Conservation (phyloP, 2,797 vertebrate genomes). For the Scarus forsteni region DNA sequence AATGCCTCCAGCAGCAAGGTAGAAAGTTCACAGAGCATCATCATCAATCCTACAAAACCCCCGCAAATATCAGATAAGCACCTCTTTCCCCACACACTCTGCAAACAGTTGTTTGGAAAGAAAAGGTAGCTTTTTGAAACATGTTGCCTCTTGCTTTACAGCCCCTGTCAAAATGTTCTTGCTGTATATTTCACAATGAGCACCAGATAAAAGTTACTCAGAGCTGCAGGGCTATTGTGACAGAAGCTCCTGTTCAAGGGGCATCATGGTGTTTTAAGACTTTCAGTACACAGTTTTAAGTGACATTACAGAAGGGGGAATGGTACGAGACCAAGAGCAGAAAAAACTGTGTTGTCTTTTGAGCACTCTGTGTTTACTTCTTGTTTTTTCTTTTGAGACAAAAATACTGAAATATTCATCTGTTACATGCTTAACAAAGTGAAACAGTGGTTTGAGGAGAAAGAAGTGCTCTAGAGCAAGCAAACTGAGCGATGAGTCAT, state of each 20-base stretch:
- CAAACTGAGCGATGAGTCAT: neutral
- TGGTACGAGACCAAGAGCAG: neutral
- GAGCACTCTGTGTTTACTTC: neutral
- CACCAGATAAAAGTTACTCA: neutral
- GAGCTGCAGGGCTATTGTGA: neutral
- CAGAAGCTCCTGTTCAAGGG: too few relatives aligned
- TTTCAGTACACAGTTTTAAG: neutral
- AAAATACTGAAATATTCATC: conserved; percentile 1
- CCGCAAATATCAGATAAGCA: too few relatives aligned
- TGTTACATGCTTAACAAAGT: neutral
- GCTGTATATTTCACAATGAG: neutral
- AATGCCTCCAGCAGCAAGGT: too few relatives aligned
- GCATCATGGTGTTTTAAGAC: neutral
- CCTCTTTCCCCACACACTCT: too few relatives aligned
- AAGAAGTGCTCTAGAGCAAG: neutral
- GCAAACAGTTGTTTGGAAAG: too few relatives aligned
- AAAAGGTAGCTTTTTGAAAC: too few relatives aligned
- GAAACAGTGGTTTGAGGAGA: neutral
- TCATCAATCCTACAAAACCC: too few relatives aligned
- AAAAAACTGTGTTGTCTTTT: neutral
- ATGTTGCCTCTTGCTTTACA: too few relatives aligned
- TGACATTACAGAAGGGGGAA: neutral
- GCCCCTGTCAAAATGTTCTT: too few relatives aligned
- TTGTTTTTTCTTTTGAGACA: conserved; percentile 3
- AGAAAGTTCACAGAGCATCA: too few relatives aligned